Evolutionary conservation across 2,113 vertebrate genomes (phyloP).

Genomic region (Pithys albifrons): DNA sequence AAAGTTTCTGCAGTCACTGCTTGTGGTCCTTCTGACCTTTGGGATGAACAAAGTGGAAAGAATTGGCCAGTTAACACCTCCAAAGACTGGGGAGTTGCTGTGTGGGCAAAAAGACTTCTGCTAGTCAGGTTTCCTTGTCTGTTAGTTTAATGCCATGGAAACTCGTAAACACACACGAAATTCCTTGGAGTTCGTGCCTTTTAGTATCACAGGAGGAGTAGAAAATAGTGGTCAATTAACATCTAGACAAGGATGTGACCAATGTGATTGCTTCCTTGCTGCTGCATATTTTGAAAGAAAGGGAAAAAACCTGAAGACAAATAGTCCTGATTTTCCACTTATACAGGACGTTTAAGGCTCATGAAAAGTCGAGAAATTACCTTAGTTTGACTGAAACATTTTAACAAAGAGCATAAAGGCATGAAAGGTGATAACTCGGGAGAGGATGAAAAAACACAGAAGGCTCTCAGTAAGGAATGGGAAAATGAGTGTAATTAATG

Average conservation of each 20-base stretch:
- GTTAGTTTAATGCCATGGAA: background rate
- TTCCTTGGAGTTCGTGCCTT: background rate
- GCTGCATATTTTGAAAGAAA: background rate
- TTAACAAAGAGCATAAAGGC: background rate
- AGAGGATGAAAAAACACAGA: background rate
- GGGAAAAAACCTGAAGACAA: no score
- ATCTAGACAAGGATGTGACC: background rate
- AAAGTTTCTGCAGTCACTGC: background rate
- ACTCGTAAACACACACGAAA: background rate
- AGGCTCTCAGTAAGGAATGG: background rate
- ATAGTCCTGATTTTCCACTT: background rate
- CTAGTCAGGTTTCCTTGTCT: background rate
- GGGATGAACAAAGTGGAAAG: background rate
- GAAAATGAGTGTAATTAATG: background rate
- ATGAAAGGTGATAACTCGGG: background rate
- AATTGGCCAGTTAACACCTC: no score
- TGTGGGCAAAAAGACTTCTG: background rate
- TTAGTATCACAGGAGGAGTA: background rate
- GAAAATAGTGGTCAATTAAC: background rate
- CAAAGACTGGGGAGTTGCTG: fast-evolving
- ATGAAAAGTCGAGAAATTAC: background rate
- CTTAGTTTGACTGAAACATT: background rate
- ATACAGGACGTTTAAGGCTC: background rate
- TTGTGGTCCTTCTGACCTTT: background rate
- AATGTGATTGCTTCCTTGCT: background rate